Conservation (phyloP, 2,797 vertebrate species). For the Darevskia mixta region DNA sequence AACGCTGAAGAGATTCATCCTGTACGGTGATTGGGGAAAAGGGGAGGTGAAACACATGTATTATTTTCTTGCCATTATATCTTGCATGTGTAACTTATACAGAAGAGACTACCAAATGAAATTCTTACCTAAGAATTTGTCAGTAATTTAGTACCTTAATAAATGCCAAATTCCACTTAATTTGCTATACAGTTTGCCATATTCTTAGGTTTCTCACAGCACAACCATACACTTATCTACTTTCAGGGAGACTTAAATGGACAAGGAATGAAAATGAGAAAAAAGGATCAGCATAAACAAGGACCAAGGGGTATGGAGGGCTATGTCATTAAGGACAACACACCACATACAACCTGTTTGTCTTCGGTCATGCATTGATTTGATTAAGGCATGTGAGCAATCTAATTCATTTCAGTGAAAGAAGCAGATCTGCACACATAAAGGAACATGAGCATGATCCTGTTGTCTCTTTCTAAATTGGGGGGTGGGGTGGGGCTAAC, state of each 20-base stretch:
- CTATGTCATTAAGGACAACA: constrained; percentile 26
- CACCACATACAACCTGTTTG: neutral
- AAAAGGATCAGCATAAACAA: constrained; percentile 44
- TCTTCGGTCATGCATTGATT: neutral
- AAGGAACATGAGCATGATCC: neutral
- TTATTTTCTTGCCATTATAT: constrained; percentile 5
- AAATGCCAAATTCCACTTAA: constrained; percentile 13
- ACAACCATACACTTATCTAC: constrained; percentile 34
- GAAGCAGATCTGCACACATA: neutral
- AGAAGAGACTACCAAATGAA: neutral
- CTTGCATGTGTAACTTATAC: constrained; percentile 31
- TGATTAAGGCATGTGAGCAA: neutral
- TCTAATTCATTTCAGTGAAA: neutral
- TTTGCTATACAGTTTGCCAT: constrained; percentile 21
- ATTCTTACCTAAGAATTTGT: neutral
- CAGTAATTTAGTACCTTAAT: constrained; percentile 4
- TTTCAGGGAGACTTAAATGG: constrained; percentile 24
- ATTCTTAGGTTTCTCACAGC: constrained; percentile 5
- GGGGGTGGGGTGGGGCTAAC: neutral
- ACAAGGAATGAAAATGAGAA: constrained; percentile 38
- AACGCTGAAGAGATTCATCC: constrained; percentile 97
- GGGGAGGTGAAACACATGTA: constrained; percentile 50
- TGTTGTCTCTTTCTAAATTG: neutral
- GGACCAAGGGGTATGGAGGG: neutral
- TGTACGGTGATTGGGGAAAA: constrained; percentile 67